A percentile compares a stretch with the other conserved stretches of the same genome.
Evolutionary conservation across 2,113 vertebrate genomes (phyloP).

Genomic region (Chloebia gouldiae): DNA sequence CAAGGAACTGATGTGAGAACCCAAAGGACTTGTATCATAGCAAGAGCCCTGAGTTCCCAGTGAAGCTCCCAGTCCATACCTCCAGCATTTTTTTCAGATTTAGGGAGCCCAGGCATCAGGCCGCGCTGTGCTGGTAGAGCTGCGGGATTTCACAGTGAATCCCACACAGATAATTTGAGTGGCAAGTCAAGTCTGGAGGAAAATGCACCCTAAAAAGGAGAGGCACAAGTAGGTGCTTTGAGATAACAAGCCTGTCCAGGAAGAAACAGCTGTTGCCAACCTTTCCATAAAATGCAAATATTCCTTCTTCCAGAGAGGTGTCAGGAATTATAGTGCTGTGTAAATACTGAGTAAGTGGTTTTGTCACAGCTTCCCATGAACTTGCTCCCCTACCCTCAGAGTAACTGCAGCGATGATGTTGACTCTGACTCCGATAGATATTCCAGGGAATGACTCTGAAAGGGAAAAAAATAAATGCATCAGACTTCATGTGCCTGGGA

Average conservation of each 20-base stretch:
- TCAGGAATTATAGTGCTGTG: background rate
- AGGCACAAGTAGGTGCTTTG: fast-evolving
- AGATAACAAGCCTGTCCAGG: background rate
- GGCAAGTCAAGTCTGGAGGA: background rate
- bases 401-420: background rate
- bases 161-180: fast-evolving
- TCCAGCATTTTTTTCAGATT: background rate
- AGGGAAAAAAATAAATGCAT: background rate
- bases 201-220: background rate
- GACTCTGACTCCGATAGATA: background rate
- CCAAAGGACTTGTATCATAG: background rate
- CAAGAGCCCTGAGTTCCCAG: background rate
- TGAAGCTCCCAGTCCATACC: background rate
- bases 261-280: fast-evolving
- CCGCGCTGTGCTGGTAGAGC: background rate
- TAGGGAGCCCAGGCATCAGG: background rate
- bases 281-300: background rate
- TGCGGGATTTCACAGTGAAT: background rate
- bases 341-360: background rate
- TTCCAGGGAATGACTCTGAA: background rate
- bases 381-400: background rate
- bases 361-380: background rate
- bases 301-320: background rate
- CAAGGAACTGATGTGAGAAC: background rate
- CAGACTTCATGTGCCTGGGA: background rate